Evolutionary conservation across 2,888 invertebrate species (phyloP), one percentile per base, ranked within the genome.

Genomic region (Tigriopus californicus): DNA sequence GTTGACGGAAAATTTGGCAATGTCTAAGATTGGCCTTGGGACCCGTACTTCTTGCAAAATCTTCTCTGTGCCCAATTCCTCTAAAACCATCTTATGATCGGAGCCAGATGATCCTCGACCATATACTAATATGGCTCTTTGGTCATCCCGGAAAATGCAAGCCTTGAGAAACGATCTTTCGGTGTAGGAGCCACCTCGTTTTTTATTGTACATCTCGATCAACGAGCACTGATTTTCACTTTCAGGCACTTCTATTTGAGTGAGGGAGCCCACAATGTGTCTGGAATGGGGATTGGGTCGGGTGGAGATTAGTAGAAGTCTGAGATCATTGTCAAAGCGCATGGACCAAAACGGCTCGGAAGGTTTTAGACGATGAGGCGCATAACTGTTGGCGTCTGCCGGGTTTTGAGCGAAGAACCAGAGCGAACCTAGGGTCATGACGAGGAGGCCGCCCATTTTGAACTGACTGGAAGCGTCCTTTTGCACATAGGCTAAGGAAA

Each of bases 341-440:
- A 88, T 73, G 0, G 84, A 83, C 63, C 82, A 77, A 66, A 88
- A 85, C 0, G 85, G 81, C 0, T 86, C 87, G 41, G 81, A 80
- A 0, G 84, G 66, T 0, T 78, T 76, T 40, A 85, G 68, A 1
- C 77, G 71, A 49, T 66, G 64, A 40, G 61, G 64, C 11, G 44
- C 48, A 22, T 42, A 48, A 13, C 22, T n/a, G 11, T 58, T 18
- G 75, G 70, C 1, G 76, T 74, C 0, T 65, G 60, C 22, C 64
- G 41, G 66, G 66, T 51, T 64, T 65, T 73, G 70, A 63, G 78
- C 77, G 72, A 83, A 81, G 41, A 81, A 75, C 62, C 81, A 74
- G 0, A 81, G 79, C 0, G 67, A 66, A 66, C 80, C 81, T n/a
- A 86, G 68, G 65, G 83, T 83, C 65, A 85, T 85, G 0, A 82